A percentile compares a stretch with the other conserved stretches of the same genome.
phyloP scores from a whole-genome alignment of 2,113 vertebrate species.

The Dicerorhinus sumatrensis region DNA sequence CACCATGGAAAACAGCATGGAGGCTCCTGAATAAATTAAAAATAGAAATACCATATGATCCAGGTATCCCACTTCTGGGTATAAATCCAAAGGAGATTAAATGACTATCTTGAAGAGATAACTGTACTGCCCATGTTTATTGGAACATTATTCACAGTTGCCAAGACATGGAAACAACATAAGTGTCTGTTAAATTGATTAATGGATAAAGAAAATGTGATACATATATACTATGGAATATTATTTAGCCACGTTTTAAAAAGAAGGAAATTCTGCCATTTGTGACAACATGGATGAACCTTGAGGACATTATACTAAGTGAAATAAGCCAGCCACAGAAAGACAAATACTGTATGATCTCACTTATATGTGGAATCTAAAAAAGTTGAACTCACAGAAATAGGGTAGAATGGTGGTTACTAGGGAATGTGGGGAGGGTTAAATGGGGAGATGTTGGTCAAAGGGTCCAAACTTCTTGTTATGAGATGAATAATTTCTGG shows the following conservation, averaged over 20 bases:
- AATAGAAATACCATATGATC: too few relatives aligned
- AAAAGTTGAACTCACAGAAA: too few relatives aligned
- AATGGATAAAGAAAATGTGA: background rate
- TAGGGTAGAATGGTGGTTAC: too few relatives aligned
- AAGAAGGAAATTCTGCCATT: background rate
- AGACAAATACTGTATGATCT: background rate
- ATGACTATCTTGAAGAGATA: background rate
- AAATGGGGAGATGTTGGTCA: too few relatives aligned
- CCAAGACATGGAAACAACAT: too few relatives aligned
- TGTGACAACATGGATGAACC: background rate
- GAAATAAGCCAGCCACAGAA: background rate
- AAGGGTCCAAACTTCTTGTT: too few relatives aligned
- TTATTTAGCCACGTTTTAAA: background rate
- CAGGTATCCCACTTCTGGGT: background rate
- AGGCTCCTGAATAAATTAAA: too few relatives aligned
- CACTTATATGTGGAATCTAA: too few relatives aligned
- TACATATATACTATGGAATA: background rate
- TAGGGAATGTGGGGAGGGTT: too few relatives aligned
- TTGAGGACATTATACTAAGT: background rate
- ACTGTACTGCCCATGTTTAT: too few relatives aligned
- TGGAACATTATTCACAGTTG: background rate
- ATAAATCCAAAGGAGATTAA: background rate
- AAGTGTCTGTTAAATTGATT: background rate
- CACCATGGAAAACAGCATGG: too few relatives aligned
- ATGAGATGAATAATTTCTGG: too few relatives aligned